Base-by-base conservation (phyloP, 2,888 invertebrate genomes). In the Acanthosepion pharaonis region DNA sequence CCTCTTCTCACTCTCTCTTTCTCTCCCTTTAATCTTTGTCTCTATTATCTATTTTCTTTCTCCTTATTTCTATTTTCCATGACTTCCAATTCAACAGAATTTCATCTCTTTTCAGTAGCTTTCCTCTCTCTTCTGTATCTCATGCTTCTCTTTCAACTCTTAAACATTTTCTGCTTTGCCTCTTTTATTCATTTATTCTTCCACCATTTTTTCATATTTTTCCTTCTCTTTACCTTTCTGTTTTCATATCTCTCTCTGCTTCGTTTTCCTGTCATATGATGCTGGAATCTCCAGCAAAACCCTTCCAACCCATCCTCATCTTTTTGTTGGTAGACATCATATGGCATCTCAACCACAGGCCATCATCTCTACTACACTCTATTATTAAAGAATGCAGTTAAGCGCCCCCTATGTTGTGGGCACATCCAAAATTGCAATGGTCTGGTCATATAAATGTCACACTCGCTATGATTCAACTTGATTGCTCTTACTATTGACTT, bases 321-420 rank as follows among this genome's bases (percentile, higher is more conserved):
- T 78, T 78, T 78, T 18, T 33, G 18, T 78, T 15, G 33, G 78
- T 78, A n/a, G 78, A n/a, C 78, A 15, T 78, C n/a, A 33, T n/a
- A 78, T 33, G 33, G n/a, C 78, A 78, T n/a, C 78, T 78, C n/a
- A 78, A 78, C n/a, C n/a, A n/a, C n/a, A 78, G 78, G 11, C 78
- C 78, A 78, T 78, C 78, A 78, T 78, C 78, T 78, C 11, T 78
- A 78, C n/a, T 5, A 78, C 78, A 78, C n/a, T 78, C 78, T n/a
- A 78, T 78, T 33, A 78, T 78, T 78, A 78, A 78, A 78, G 78
- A 78, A 78, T 78, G 78, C 78, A n/a, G 8, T 11, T 78, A 78
- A 78, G 78, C n/a, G n/a, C 78, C 78, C 78, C 78, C n/a, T 78
- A n/a, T 78, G n/a, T 78, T 78, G 78, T 78, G n/a, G 78, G 78